Evolutionary conservation across 2,113 vertebrate genomes (phyloP).

Genomic region (Corythornis cristatus): DNA sequence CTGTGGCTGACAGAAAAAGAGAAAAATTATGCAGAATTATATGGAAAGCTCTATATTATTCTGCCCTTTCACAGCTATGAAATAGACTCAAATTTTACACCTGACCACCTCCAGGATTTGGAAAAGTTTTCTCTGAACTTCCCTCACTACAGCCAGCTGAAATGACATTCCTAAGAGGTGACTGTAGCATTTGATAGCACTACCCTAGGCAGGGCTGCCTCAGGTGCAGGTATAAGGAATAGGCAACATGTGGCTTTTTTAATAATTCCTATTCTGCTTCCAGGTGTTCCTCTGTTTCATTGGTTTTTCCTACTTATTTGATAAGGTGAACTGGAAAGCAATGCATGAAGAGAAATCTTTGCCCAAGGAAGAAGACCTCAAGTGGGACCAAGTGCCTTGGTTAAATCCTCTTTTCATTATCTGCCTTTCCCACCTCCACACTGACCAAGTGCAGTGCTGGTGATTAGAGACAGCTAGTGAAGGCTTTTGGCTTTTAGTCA

Average conservation of each 20-base stretch:
- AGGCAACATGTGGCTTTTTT: neutral
- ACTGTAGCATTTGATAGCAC: neutral
- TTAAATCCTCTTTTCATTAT: neutral
- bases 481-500: neutral
- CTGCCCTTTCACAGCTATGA: neutral
- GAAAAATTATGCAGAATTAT: neutral
- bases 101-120: neutral
- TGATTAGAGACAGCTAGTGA: neutral
- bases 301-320: neutral
- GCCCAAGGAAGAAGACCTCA: neutral
- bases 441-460: neutral
- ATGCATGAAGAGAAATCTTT: neutral
- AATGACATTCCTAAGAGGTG: neutral
- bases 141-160: neutral
- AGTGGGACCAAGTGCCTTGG: accelerated
- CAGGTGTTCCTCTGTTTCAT: neutral
- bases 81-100: neutral
- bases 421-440: neutral
- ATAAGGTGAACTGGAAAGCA: neutral
- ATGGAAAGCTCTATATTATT: neutral
- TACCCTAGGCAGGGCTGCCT: neutral
- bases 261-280: neutral
- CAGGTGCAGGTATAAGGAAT: neutral
- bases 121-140: neutral
- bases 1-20: neutral